These are phyloP conservation scores for Mystacides longicornis DNA, from an alignment of 2,888 invertebrate species.

Conservation along the genomic window DNA sequence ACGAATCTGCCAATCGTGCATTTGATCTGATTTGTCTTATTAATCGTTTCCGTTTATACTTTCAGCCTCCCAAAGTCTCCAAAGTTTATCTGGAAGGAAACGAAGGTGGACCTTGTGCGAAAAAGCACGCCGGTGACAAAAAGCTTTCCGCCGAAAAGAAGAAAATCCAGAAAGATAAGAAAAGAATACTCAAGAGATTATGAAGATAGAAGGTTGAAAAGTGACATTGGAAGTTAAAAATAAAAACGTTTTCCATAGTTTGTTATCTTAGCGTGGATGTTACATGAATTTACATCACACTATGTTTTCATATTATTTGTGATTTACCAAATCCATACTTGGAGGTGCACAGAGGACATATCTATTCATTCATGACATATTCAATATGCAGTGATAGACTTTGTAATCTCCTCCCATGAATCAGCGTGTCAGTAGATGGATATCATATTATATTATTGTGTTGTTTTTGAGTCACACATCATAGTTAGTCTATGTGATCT, in stretches of 20 bases:
- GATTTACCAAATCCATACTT: no score
- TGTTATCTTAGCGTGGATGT: not conserved
- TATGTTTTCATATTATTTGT: no score
- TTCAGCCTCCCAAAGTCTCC: slow-evolving; percentile 47
- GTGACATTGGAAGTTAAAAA: not conserved
- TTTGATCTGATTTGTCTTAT: no score
- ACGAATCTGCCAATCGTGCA: no score
- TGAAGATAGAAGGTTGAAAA: slow-evolving; percentile 42
- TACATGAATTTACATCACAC: not conserved
- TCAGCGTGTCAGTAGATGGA: no score
- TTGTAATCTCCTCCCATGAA: no score
- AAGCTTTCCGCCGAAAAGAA: slow-evolving; percentile 64
- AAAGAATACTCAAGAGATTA: slow-evolving; percentile 78
- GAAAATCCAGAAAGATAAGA: slow-evolving; percentile 72
- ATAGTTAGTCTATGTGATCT: no score
- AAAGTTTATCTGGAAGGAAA: slow-evolving; percentile 39
- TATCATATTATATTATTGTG: no score
- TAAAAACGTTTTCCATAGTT: not conserved
- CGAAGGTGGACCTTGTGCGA: slow-evolving; percentile 67
- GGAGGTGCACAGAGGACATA: no score
- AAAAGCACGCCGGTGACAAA: slow-evolving; percentile 80
- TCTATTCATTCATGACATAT: no score
- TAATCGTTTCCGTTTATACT: slow-evolving; percentile 22
- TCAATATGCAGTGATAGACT: no score
- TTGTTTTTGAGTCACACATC: no score